phyloP scores from a whole-genome alignment of 2,888 invertebrate genomes.

The Melitaea athalia region DNA sequence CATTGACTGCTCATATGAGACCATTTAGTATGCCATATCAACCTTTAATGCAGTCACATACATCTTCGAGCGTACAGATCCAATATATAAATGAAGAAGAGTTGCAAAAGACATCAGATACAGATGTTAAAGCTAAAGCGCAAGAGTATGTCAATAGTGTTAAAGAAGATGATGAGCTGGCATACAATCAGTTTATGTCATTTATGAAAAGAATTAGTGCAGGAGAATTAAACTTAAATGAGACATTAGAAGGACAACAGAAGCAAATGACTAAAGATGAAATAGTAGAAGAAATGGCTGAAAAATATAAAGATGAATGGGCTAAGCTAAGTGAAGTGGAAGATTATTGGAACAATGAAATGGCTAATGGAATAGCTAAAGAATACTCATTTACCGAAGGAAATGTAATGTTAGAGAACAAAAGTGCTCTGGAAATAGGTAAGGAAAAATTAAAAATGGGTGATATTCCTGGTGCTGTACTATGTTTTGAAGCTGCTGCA shows the following conservation, averaged over 20 bases:
- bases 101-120: slow-evolving; percentile 52
- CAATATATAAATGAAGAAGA: slow-evolving; percentile 70
- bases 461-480: slow-evolving; percentile 96
- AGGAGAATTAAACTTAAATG: slow-evolving; percentile 83
- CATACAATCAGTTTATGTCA: slow-evolving; percentile 91
- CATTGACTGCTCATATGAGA: slow-evolving; percentile 56
- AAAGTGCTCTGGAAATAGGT: slow-evolving; percentile 92
- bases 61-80: slow-evolving; percentile 62
- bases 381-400: slow-evolving; percentile 91
- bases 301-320: slow-evolving; percentile 89
- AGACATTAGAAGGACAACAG: slow-evolving; percentile 65
- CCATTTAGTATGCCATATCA: slow-evolving; percentile 54
- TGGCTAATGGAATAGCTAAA: slow-evolving; percentile 76
- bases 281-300: slow-evolving; percentile 77
- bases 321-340: slow-evolving; percentile 86
- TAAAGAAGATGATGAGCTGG: slow-evolving; percentile 85
- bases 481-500: slow-evolving; percentile 98
- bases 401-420: slow-evolving; percentile 91
- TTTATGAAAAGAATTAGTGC: slow-evolving; percentile 91
- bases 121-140: slow-evolving; percentile 78
- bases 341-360: slow-evolving; percentile 85
- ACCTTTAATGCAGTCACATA: slow-evolving; percentile 49
- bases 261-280: slow-evolving; percentile 67
- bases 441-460: slow-evolving; percentile 91
- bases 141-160: slow-evolving; percentile 82